phyloP scores from a whole-genome alignment of 2,113 vertebrate genomes.

The Gasterosteus aculeatus region DNA sequence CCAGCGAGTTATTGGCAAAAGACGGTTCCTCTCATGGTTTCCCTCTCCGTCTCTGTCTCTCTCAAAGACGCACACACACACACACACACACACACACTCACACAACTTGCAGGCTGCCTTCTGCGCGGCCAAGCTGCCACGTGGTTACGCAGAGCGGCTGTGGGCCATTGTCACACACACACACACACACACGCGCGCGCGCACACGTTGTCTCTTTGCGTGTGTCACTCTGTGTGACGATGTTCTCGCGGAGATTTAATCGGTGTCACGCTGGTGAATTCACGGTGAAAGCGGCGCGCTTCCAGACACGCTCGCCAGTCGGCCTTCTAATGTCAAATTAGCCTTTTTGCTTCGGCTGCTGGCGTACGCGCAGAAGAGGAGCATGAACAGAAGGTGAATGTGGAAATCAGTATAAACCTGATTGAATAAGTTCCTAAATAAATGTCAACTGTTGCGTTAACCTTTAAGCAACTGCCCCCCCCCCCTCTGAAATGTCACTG shows the following conservation, averaged over 20 bases:
- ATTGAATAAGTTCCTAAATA: neutral
- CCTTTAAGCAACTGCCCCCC: conserved; percentile 20
- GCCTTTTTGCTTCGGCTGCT: conserved; percentile 27
- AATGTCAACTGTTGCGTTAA: conserved; percentile 32
- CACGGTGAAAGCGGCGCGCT: conserved; percentile 50
- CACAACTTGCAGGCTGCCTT: conserved; percentile 23
- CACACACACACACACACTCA: neutral
- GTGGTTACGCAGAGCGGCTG: conserved; percentile 39
- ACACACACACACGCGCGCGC: conserved; percentile 14
- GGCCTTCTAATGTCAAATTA: conserved; percentile 30
- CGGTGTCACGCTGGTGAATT: conserved; percentile 36
- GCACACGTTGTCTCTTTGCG: conserved; percentile 22
- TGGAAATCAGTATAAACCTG: conserved; percentile 16
- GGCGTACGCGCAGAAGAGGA: conserved; percentile 9
- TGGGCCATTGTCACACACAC: conserved; percentile 41
- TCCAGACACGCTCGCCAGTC: conserved; percentile 23
- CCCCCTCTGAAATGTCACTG: neutral
- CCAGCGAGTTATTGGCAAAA: conserved; percentile 4
- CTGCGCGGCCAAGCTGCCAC: conserved; percentile 44
- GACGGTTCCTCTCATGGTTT: conserved; percentile 25
- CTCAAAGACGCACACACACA: neutral
- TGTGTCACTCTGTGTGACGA: conserved; percentile 24
- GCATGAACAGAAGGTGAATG: neutral
- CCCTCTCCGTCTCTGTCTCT: conserved; percentile 11
- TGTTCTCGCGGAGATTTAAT: conserved; percentile 36